These are phyloP conservation scores for Doryteuthis pealeii DNA, from an alignment of 1,140 invertebrate species.

Conservation along the genomic window DNA sequence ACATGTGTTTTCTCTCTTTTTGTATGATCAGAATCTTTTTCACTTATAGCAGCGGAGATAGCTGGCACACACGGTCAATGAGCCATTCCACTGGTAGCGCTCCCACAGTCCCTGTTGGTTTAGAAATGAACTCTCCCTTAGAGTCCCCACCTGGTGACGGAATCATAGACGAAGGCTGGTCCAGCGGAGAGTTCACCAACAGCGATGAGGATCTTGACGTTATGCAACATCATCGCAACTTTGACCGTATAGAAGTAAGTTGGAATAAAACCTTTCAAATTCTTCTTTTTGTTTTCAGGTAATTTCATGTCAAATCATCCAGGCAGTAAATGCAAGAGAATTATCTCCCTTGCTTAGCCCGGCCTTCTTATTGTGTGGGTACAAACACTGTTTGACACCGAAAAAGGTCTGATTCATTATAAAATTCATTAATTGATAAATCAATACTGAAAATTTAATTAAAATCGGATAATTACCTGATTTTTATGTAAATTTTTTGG, in stretches of 20 bases:
- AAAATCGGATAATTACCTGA: no score
- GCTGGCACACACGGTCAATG: constrained; percentile 10
- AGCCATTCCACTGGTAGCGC: constrained; percentile 13
- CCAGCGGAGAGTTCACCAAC: constrained; percentile 58
- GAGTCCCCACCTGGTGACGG: constrained; percentile 46
- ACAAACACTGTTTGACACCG: no score
- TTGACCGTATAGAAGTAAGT: constrained; percentile 52
- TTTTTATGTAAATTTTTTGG: no score
- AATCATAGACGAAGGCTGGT: constrained; percentile 57
- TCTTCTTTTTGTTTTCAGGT: neutral
- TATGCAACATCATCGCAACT: constrained; percentile 34
- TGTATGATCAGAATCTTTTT: constrained; percentile 1
- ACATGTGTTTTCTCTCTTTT: constrained; percentile 4
- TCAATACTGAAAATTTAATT: no score
- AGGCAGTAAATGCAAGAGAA: no score
- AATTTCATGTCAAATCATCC: no score
- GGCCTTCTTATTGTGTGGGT: no score
- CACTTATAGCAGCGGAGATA: constrained; percentile 6
- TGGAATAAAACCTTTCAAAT: neutral
- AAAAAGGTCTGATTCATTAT: no score
- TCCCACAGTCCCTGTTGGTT: constrained; percentile 42
- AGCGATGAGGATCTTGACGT: constrained; percentile 57
- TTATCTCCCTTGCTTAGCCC: no score
- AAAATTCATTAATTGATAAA: no score
- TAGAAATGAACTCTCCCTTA: constrained; percentile 45